Conservation (phyloP, 2,113 vertebrate species). For the Leuciscus idus region DNA sequence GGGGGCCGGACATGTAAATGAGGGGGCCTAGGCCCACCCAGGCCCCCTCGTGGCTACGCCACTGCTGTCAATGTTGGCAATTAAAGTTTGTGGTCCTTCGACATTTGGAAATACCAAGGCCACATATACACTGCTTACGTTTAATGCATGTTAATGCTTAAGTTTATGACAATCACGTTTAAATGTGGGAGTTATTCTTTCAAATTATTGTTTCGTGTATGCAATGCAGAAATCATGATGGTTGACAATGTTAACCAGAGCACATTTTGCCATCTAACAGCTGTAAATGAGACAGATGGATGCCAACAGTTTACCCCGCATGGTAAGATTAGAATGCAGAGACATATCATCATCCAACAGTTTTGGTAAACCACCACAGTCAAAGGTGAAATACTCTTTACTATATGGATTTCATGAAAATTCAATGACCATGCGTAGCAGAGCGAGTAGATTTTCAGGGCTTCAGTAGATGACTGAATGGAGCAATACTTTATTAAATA, state of each 20-base stretch:
- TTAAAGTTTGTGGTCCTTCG: background rate
- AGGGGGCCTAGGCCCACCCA: too few species aligned
- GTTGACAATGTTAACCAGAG: background rate
- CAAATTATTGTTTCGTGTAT: background rate
- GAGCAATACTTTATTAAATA: too few species aligned
- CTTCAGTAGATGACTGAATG: too few species aligned
- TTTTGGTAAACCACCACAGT: background rate
- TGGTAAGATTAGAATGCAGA: background rate
- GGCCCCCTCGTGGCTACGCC: too few species aligned
- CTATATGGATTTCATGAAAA: background rate
- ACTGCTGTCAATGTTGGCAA: background rate
- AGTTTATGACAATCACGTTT: background rate
- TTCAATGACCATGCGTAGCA: background rate
- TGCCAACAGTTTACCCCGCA: too few species aligned
- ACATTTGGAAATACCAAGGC: background rate
- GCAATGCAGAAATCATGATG: background rate
- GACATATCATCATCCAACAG: too few species aligned
- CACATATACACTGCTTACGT: background rate
- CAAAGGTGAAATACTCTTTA: background rate
- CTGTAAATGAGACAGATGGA: background rate
- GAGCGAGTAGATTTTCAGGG: background rate
- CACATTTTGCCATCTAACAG: background rate
- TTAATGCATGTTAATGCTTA: background rate
- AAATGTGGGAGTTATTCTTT: slow-evolving; percentile 1
- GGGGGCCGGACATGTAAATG: too few species aligned